Evolutionary conservation across 2,797 vertebrate species (phyloP).

Genomic region (Falco novaeseelandiae): DNA sequence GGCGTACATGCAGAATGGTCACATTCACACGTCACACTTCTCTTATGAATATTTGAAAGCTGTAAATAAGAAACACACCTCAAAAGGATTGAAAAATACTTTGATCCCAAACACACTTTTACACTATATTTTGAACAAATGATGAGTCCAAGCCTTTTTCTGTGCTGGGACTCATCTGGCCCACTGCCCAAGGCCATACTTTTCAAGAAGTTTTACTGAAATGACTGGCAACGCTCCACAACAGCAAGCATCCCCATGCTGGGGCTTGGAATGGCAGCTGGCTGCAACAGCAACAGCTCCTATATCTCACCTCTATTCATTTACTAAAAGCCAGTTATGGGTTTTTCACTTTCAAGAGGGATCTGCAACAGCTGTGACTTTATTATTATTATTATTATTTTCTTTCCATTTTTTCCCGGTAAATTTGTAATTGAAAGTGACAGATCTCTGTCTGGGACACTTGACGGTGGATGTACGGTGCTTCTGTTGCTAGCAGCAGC

Average conservation of each 20-base stretch:
- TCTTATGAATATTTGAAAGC: not conserved
- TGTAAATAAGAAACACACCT: not conserved
- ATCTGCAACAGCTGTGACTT: not conserved
- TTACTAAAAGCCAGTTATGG: not conserved
- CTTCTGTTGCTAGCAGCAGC: not conserved
- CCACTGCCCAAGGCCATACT: not conserved
- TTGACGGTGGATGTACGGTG: not conserved
- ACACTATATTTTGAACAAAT: not conserved
- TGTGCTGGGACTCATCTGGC: not conserved
- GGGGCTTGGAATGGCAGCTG: not conserved
- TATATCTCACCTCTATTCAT: not conserved
- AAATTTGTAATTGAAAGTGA: not conserved
- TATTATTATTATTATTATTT: not conserved
- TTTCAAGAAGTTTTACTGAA: not conserved
- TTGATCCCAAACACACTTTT: not conserved
- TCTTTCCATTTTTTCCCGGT: not conserved
- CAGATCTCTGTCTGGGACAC: not conserved
- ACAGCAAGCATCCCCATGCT: fast-evolving
- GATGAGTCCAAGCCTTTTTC: not conserved
- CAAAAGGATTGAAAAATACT: not conserved
- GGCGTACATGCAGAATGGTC: not conserved
- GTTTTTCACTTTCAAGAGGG: not conserved
- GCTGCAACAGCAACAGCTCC: not conserved
- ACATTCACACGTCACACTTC: not conserved
- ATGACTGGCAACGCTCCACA: not conserved